Conservation (phyloP, 2,113 vertebrate genomes). For the Pelecanoides urinatrix region DNA sequence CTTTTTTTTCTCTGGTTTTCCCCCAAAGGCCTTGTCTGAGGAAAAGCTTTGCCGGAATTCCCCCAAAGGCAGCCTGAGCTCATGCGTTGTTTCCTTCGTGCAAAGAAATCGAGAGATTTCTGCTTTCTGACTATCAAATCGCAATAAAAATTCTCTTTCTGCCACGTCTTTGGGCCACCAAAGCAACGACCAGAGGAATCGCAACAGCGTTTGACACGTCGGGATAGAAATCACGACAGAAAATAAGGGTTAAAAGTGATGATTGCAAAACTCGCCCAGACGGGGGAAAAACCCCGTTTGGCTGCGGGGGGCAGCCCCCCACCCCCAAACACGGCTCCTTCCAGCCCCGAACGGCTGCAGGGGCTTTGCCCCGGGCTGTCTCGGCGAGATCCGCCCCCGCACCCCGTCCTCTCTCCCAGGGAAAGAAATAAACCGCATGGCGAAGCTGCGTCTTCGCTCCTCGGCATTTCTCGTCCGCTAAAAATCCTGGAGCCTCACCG, state of each 20-base stretch:
- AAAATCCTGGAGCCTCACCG: not conserved
- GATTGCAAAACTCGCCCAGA: not conserved
- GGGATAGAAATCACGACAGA: not conserved
- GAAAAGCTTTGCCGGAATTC: not conserved
- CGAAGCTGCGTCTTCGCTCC: not conserved
- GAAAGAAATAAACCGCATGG: not conserved
- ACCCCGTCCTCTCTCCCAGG: not conserved
- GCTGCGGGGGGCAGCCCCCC: fast-evolving
- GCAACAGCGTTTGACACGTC: fast-evolving
- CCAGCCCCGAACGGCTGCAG: not conserved
- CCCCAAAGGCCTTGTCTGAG: not conserved
- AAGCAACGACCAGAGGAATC: not conserved
- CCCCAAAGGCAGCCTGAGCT: not conserved
- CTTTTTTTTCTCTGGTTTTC: not conserved
- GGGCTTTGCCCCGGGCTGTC: not conserved
- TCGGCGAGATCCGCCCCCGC: not conserved
- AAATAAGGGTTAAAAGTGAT: fast-evolving
- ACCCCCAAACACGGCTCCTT: too few species aligned
- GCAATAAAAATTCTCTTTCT: not conserved
- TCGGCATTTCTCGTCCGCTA: not conserved
- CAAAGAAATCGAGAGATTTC: not conserved
- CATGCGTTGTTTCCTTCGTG: not conserved
- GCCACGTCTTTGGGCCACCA: not conserved
- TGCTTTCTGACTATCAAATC: not conserved
- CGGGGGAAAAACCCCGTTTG: fast-evolving